Evolutionary conservation across 2,888 invertebrate genomes (phyloP).

Genomic region (Carterocephalus palaemon): DNA sequence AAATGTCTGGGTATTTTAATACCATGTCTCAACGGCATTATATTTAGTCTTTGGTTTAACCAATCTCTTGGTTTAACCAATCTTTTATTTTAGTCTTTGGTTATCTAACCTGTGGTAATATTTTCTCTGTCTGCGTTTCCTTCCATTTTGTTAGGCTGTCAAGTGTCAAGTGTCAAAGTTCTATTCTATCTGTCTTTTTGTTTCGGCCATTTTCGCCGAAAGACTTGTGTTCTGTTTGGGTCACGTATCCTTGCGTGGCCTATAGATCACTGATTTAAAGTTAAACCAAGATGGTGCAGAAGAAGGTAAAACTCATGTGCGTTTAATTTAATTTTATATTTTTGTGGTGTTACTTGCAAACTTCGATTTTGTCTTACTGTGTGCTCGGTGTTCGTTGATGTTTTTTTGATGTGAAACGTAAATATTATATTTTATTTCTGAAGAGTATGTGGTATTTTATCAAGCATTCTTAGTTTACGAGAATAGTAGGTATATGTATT

Average conservation of each 20-base stretch:
- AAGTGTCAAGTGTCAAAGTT: no score
- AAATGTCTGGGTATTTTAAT: no score
- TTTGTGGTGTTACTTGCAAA: constrained; percentile 36
- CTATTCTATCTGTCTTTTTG: constrained; percentile 57
- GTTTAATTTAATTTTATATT: constrained; percentile 62
- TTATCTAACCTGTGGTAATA: no score
- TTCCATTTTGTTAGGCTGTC: no score
- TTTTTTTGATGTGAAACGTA: constrained; percentile 13
- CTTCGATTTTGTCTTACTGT: constrained; percentile 33
- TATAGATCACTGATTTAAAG: constrained; percentile 68
- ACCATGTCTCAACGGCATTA: no score
- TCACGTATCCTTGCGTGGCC: constrained; percentile 76
- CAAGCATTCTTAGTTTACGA: no score
- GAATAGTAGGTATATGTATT: constrained; percentile 27
- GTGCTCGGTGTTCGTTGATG: constrained; percentile 13
- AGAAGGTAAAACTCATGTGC: constrained; percentile 78
- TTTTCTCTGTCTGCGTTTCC: no score
- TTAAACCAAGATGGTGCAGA: constrained; percentile 76
- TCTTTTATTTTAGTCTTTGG: no score
- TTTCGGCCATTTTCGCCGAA: constrained; percentile 77
- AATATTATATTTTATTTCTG: constrained; percentile 29
- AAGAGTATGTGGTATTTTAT: no score
- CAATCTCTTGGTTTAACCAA: no score
- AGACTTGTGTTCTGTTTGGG: constrained; percentile 67
- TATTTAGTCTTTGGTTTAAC: no score